Evolutionary conservation across 2,888 invertebrate genomes (phyloP), one percentile per base, ranked within the genome.

Genomic region (Eumerus sabulonum): DNA sequence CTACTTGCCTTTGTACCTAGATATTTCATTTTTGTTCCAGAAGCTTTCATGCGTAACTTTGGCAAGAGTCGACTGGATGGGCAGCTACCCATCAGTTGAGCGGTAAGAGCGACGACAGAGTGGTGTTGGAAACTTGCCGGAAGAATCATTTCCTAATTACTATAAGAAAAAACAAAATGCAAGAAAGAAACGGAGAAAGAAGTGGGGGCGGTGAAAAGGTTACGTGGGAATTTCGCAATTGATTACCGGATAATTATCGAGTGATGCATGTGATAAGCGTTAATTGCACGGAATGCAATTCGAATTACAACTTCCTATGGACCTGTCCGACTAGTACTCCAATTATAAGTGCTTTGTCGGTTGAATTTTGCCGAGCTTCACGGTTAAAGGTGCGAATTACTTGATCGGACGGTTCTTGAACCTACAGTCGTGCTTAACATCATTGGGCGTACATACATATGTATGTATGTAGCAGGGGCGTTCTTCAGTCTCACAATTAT

Each of bases 211-310:
- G 27, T 27, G n/a, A n/a, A 50, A 47, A 62, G 19, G 19, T 51
- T 72, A 77, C 53, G 67, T 77, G 77, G 53, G 77, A 77, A 77
- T 77, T 72, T 73, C 42, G 27, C 62, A 73, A 77, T 77, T 77
- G 73, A 77, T 77, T 77, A 42, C 77, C 57, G 60, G 64, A 63
- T 67, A 63, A 73, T 77, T 77, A 53, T 51, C 56, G 48, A 62
- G 57, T 57, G 42, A 67, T 59, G 67, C 53, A 59, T 47, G 60
- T 67, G 66, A 77, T 72, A 53, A 54, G 70, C 45, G 7, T 47
- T 9, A 1, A n/a, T n/a, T 40, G 3, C 40, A n/a, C 12, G 40
- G 40, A 40, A 40, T 68, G 57, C 51, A 63, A 77, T 44, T 16
- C 40, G 19, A 76, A 62, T 67, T 16, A 67, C 27, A 27, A 27